phyloP scores from a whole-genome alignment of 2,797 vertebrate species.

The Notolabrus celidotus region DNA sequence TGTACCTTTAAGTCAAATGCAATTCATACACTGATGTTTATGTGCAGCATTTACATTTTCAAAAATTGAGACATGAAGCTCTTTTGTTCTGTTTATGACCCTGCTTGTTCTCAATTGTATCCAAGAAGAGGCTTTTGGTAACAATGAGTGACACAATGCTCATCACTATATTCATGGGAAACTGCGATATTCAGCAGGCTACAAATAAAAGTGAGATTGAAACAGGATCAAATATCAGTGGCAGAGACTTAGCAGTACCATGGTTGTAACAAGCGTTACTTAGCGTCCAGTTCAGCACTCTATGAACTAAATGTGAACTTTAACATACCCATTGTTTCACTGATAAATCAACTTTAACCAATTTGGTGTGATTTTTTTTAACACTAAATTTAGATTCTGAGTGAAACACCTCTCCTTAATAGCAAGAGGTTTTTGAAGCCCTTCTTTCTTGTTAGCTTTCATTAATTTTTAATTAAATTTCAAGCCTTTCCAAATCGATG shows the following conservation, averaged over 20 bases:
- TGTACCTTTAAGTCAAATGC: slow-evolving; percentile 11
- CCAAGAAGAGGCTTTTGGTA: not conserved
- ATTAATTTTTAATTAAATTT: slow-evolving; percentile 31
- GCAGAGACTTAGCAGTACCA: slow-evolving; percentile 20
- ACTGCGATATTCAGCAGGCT: slow-evolving; percentile 16
- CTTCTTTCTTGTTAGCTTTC: slow-evolving; percentile 22
- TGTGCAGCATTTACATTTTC: slow-evolving; percentile 11
- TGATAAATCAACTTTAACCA: slow-evolving; percentile 42
- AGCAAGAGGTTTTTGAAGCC: slow-evolving; percentile 9
- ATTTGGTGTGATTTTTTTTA: slow-evolving; percentile 41
- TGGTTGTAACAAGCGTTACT: slow-evolving; percentile 29
- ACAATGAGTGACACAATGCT: slow-evolving; percentile 8
- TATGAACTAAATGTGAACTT: slow-evolving; percentile 44
- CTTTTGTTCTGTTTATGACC: slow-evolving; percentile 13
- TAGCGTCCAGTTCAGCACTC: slow-evolving; percentile 38
- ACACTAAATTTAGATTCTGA: slow-evolving; percentile 36
- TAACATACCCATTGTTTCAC: slow-evolving; percentile 39
- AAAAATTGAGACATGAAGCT: not conserved
- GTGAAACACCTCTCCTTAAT: slow-evolving; percentile 1
- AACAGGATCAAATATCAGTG: slow-evolving; percentile 32
- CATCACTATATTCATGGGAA: slow-evolving; percentile 24
- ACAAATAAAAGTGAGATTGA: slow-evolving; percentile 20
- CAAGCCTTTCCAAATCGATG: slow-evolving; percentile 35
- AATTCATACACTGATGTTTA: not conserved
- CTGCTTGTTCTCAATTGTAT: slow-evolving; percentile 18